phyloP scores from a whole-genome alignment of 2,113 vertebrate genomes.

The Ceyx melanurus region DNA sequence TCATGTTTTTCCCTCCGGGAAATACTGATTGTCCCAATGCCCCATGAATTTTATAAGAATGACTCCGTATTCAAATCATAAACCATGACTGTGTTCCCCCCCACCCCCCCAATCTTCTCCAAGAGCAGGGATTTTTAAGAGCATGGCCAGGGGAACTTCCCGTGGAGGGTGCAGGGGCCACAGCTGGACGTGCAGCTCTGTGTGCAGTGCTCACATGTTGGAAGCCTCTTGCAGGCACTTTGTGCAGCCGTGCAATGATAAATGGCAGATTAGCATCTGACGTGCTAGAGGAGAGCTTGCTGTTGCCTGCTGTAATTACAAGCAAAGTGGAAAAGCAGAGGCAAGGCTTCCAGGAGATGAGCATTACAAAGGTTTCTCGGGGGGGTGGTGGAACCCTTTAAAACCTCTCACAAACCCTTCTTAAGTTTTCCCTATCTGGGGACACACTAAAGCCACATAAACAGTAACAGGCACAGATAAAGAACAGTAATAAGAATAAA shows the following conservation, averaged over 20 bases:
- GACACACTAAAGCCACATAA: not conserved
- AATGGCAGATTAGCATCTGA: not conserved
- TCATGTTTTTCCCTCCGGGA: too few relatives aligned
- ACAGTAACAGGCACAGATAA: not conserved
- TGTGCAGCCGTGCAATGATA: not conserved
- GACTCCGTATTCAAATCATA: too few relatives aligned
- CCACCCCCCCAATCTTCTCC: not conserved
- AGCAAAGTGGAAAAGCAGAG: not conserved
- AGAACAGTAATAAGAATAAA: not conserved
- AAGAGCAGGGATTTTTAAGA: not conserved
- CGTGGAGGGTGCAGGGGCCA: accelerated
- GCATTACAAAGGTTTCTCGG: not conserved
- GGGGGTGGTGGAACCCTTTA: not conserved
- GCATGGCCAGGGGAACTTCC: not conserved
- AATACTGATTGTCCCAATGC: too few relatives aligned
- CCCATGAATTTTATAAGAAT: too few relatives aligned
- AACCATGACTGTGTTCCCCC: not conserved
- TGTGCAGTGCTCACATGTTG: accelerated
- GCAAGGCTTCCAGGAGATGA: not conserved
- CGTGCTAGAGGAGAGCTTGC: not conserved
- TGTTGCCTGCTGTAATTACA: not conserved
- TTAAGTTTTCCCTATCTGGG: not conserved
- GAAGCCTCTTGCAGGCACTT: not conserved
- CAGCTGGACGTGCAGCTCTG: not conserved
- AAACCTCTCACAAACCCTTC: not conserved